Evolutionary conservation across 2,797 vertebrate species (phyloP).

Genomic region (Ficedula albicollis): DNA sequence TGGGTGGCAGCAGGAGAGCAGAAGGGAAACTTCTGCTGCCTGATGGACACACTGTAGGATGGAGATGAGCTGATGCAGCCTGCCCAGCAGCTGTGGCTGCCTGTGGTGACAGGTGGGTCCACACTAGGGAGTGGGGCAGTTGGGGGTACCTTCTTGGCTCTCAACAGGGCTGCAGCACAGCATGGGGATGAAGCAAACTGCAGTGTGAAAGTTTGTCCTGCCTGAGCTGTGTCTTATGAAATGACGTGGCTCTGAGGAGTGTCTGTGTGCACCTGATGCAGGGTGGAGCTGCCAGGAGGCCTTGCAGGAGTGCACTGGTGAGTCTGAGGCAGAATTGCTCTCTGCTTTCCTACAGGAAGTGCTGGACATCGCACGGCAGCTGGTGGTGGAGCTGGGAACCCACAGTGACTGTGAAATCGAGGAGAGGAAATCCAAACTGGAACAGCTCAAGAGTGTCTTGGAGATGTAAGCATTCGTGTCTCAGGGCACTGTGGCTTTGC

Average conservation of each 20-base stretch:
- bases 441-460: slow-evolving; percentile 96
- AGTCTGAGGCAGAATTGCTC: not conserved
- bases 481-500: not conserved
- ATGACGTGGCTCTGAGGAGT: not conserved
- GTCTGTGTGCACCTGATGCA: not conserved
- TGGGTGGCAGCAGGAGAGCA: not conserved
- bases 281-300: not conserved
- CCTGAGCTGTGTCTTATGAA: not conserved
- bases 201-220: not conserved
- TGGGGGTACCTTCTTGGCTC: not conserved
- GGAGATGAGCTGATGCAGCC: not conserved
- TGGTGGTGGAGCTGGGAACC: slow-evolving; percentile 88
- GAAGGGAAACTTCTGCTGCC: not conserved
- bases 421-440: slow-evolving; percentile 94
- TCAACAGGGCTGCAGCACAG: not conserved
- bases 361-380: slow-evolving; percentile 92
- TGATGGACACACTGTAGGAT: fast-evolving
- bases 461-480: slow-evolving; percentile 87
- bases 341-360: slow-evolving; percentile 85
- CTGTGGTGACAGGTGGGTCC: not conserved
- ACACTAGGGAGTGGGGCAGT: not conserved
- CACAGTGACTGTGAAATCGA: slow-evolving; percentile 91
- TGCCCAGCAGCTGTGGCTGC: not conserved
- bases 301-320: not conserved
- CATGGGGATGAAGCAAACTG: not conserved